A percentile compares a stretch with the other conserved stretches of the same genome.
These are phyloP conservation scores for Montipora cactus DNA, from an alignment of 64 coral and sea anemone genomes.

Conservation along the genomic window DNA sequence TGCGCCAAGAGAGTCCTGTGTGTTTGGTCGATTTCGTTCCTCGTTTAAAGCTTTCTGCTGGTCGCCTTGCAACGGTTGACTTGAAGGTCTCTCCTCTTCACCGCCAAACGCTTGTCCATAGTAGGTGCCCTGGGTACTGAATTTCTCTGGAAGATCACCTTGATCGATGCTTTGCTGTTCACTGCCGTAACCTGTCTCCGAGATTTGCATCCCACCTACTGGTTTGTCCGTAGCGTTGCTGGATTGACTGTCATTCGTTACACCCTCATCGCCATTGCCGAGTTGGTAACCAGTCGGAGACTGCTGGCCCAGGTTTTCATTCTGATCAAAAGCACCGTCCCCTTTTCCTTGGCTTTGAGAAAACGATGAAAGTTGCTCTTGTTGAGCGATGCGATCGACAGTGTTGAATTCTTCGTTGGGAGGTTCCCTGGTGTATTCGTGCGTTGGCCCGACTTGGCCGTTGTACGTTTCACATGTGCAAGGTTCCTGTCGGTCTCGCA, in stretches of 20 bases:
- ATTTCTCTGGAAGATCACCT: background rate
- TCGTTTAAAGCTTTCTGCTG: background rate
- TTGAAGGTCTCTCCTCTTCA: background rate
- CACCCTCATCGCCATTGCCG: background rate
- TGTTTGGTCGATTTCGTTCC: background rate
- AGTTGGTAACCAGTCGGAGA: background rate
- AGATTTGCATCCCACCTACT: background rate
- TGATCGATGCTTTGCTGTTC: background rate
- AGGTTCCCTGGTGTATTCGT: background rate
- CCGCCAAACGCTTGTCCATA: background rate
- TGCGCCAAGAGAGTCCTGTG: background rate
- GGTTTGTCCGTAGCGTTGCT: background rate
- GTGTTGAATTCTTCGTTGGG: background rate
- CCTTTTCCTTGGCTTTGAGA: background rate
- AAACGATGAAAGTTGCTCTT: background rate
- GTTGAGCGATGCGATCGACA: background rate
- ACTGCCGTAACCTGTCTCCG: background rate
- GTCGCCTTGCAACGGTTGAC: background rate
- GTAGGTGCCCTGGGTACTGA: background rate
- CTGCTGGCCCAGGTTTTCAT: background rate
- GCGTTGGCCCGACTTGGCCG: background rate
- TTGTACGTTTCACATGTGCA: conserved; percentile 41
- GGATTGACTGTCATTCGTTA: background rate
- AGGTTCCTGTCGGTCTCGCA: conserved; percentile 15
- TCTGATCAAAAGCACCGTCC: background rate